A percentile compares a stretch with the other conserved stretches of the same genome.
Conservation (phyloP, 1,140 invertebrate species). For the Latrodectus geometricus region DNA sequence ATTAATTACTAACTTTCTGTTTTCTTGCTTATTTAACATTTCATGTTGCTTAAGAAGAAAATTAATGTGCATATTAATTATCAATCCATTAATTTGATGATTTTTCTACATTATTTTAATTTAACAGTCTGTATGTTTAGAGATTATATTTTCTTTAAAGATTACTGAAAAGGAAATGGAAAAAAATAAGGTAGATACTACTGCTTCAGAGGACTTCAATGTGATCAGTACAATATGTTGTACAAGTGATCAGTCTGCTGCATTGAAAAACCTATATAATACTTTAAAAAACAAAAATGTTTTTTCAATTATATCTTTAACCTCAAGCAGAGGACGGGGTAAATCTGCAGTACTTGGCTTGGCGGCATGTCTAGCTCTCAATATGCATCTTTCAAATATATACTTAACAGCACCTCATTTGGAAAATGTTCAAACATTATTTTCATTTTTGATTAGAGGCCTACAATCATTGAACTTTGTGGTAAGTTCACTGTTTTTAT, state of each 20-base stretch:
- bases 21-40: too few species aligned
- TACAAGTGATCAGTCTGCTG: constrained; percentile 90
- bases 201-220: not conserved
- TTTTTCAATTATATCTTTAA: constrained; percentile 91
- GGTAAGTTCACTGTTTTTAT: constrained; percentile 14
- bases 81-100: too few species aligned
- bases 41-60: too few species aligned
- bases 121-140: too few species aligned
- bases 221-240: constrained; percentile 76
- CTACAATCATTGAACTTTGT: constrained; percentile 91
- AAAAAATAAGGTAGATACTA: not conserved
- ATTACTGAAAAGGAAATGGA: not conserved
- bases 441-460: constrained; percentile 98
- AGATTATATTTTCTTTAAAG: not conserved
- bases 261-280: constrained; percentile 93
- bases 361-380: constrained; percentile 79
- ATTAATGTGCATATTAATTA: too few species aligned
- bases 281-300: constrained; percentile 92
- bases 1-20: too few species aligned
- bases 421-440: constrained; percentile 97
- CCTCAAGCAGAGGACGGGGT: constrained; percentile 96
- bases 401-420: constrained; percentile 98
- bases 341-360: constrained; percentile 98
- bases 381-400: constrained; percentile 92
- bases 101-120: too few species aligned